Base-by-base conservation (phyloP, 2,797 vertebrate species). In the Peromyscus melanophrys region DNA sequence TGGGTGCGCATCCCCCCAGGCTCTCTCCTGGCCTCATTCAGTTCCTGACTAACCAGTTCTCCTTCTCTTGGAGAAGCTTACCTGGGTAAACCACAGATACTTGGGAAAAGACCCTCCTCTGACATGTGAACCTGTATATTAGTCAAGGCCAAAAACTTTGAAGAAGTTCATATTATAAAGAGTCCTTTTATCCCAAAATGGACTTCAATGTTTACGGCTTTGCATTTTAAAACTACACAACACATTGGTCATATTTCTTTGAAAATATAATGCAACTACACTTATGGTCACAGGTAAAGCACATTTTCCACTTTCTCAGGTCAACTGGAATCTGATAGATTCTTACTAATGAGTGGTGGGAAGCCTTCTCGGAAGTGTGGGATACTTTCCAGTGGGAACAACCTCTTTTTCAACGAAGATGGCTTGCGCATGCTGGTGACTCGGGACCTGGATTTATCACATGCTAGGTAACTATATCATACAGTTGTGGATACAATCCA, bases 311-410 rank as follows among this genome's bases (percentile, higher is more conserved):
- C 80, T 80, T 69, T 94, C 97, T 97, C 99, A 96, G 99, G 99
- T 93, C 99, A 99, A 75, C 98, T 99, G 90, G 99, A 99, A 97
- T 99, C 99, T 0, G 99, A 99, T 90, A 98, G 99, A 98, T 99
- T 99, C 98, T 98, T 99, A 90, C 98, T 99, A 77, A 98, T 99
- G 97, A 99, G 99, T 92, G 99, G 99, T 1, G 99, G 99, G 73
- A 99, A 99, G 97, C 99, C 99, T 2, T 99, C 99, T 95, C 99
- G 99, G 95, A 99, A 99, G 98, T 99, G 99, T 95, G 99, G 99
- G 0, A 99, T 99, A 97, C 99, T 99, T 98, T 99, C 99, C 76
- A 99, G 99, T 84, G 99, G 99, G 96, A 99, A 99, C 98, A 99
- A 99, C 97, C 98, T 99, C 91, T 99, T 99, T 98, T 99, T 99